Evolutionary conservation across 1,140 invertebrate genomes (phyloP).

Genomic region (Megalopta genalis): DNA sequence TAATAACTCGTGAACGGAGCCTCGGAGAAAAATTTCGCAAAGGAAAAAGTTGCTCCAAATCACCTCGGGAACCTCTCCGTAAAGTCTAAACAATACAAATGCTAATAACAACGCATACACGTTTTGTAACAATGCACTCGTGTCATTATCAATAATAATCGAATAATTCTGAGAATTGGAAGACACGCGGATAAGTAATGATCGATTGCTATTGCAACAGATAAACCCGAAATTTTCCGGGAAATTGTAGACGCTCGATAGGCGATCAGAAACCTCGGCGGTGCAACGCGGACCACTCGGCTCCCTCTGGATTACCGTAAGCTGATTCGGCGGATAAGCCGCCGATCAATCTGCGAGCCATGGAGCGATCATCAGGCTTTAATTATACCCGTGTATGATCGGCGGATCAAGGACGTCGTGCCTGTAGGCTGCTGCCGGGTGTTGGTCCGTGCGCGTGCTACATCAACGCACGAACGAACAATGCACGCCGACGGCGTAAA

Average conservation of each 20-base stretch:
- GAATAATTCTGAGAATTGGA: too few relatives aligned
- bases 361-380: constrained; percentile 27
- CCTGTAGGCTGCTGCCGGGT: neutral
- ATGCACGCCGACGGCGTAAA: neutral
- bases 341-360: constrained; percentile 3
- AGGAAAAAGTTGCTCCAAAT: too few relatives aligned
- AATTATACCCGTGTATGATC: constrained; percentile 33
- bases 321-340: neutral
- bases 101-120: too few relatives aligned
- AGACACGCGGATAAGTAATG: too few relatives aligned
- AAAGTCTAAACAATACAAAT: too few relatives aligned
- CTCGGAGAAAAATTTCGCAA: too few relatives aligned
- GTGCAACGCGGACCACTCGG: neutral
- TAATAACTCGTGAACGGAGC: too few relatives aligned
- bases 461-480: constrained; percentile 4
- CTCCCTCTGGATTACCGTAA: neutral
- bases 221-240: neutral
- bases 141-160: too few relatives aligned
- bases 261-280: neutral
- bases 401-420: neutral
- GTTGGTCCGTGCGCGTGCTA: neutral
- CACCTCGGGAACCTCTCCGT: too few relatives aligned
- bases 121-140: too few relatives aligned
- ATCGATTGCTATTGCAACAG: too few relatives aligned
- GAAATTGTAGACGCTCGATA: neutral